phyloP scores from a whole-genome alignment of 1,140 invertebrate genomes.

The Bombus confusus region DNA sequence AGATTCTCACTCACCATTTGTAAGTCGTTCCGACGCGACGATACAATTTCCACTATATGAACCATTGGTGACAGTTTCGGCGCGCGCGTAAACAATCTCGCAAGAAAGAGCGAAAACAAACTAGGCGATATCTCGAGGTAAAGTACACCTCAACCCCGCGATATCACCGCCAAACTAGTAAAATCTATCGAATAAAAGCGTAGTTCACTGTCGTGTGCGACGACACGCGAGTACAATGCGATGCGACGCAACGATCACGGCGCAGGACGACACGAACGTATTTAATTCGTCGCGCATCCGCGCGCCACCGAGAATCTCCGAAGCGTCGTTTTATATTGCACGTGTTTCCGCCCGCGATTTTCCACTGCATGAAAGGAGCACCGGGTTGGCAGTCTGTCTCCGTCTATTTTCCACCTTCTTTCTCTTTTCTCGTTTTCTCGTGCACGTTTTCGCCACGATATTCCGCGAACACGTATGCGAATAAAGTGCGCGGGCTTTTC shows the following conservation, averaged over 20 bases:
- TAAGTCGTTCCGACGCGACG: conserved; percentile 82
- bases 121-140: not conserved
- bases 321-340: conserved; percentile 31
- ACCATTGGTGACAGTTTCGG: conserved; percentile 78
- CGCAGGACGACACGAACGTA: conserved; percentile 43
- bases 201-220: conserved; percentile 29
- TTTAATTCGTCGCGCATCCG: conserved; percentile 29
- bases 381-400: not conserved
- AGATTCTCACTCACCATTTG: conserved; percentile 78
- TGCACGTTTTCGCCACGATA: conserved; percentile 2
- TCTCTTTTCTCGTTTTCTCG: not conserved
- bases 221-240: not conserved
- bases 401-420: too few species aligned
- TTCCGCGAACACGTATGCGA: conserved; percentile 4
- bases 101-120: not conserved
- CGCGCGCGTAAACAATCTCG: conserved; percentile 4
- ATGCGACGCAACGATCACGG: conserved; percentile 4
- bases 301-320: conserved; percentile 28
- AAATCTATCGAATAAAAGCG: not conserved
- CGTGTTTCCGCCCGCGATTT: conserved; percentile 36
- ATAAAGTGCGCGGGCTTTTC: not conserved
- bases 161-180: not conserved
- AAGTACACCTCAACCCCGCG: not conserved
- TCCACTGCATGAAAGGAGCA: conserved; percentile 22
- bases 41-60: conserved; percentile 81